A percentile compares a stretch with the other conserved stretches of the same genome.
Evolutionary conservation across 2,797 vertebrate species (phyloP).

Genomic region (Mus minutoides): DNA sequence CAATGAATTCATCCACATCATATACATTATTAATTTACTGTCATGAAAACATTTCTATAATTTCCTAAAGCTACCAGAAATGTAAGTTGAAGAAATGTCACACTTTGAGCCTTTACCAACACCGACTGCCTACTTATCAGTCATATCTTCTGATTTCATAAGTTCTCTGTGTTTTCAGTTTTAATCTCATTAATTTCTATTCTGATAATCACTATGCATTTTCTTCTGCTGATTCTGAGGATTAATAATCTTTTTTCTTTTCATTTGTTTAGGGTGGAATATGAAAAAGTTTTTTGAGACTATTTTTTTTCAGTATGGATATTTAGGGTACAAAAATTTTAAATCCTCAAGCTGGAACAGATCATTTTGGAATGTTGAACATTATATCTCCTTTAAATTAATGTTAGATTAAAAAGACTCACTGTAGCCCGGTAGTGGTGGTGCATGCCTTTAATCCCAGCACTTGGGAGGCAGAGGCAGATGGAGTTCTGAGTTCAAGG

Average conservation of each 20-base stretch:
- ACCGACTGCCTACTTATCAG: not conserved
- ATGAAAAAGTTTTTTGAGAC: not conserved
- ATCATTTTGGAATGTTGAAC: not conserved
- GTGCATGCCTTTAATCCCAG: no score
- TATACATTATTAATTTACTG: not conserved
- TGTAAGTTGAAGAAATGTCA: not conserved
- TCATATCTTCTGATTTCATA: not conserved
- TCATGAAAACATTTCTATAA: not conserved
- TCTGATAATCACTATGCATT: not conserved
- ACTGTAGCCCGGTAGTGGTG: no score
- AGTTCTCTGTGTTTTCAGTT: not conserved
- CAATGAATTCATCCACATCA: not conserved
- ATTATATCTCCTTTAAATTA: not conserved
- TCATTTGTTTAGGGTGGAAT: not conserved
- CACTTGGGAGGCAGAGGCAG: no score
- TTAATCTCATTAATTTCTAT: not conserved
- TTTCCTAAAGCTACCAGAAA: not conserved
- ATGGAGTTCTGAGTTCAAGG: no score
- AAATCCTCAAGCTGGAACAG: not conserved
- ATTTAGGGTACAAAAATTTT: conserved; percentile 1
- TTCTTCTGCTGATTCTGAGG: not conserved
- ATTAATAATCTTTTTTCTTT: not conserved
- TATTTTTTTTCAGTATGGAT: not conserved
- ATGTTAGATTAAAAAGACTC: not conserved
- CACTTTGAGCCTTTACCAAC: not conserved